phyloP scores from a whole-genome alignment of 2,888 invertebrate genomes.

The Embidobia sp. region DNA sequence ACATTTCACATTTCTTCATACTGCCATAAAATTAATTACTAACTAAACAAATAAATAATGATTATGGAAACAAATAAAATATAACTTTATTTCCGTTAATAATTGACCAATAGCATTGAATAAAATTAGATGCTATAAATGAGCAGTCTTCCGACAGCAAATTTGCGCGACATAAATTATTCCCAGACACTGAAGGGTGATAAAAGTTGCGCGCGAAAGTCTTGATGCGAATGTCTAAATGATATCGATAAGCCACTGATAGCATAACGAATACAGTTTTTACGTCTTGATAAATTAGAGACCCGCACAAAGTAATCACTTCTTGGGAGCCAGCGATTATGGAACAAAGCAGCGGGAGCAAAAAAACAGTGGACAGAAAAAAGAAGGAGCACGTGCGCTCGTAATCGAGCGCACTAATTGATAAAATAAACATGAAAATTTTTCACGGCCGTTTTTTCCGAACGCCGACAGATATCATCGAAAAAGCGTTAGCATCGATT shows the following conservation, averaged over 20 bases:
- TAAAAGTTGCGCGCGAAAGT: constrained; percentile 12
- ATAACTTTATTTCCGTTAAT: too few species aligned
- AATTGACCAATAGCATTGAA: too few species aligned
- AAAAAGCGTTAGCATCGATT: constrained; percentile 49
- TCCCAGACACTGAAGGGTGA: too few species aligned
- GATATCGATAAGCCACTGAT: constrained; percentile 17
- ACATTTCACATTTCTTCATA: too few species aligned
- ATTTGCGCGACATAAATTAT: too few species aligned
- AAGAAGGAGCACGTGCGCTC: constrained; percentile 1
- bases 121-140: too few species aligned
- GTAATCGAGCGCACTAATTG: constrained; percentile 28
- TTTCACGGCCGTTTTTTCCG: constrained; percentile 7
- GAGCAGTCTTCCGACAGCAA: too few species aligned
- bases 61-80: too few species aligned
- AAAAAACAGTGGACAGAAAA: too few species aligned
- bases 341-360: constrained; percentile 8
- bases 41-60: too few species aligned
- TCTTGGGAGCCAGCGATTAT: constrained; percentile 14
- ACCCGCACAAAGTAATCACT: constrained; percentile 25
- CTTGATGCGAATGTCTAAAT: constrained; percentile 4
- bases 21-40: too few species aligned
- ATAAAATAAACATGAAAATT: constrained; percentile 34
- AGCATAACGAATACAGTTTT: constrained; percentile 16
- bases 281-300: constrained; percentile 24
- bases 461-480: constrained; percentile 12